Percentiles rank a stretch among this genome's conserved stretches.
Conservation (phyloP, 2,888 invertebrate genomes). For the Leistus spinibarbis region DNA sequence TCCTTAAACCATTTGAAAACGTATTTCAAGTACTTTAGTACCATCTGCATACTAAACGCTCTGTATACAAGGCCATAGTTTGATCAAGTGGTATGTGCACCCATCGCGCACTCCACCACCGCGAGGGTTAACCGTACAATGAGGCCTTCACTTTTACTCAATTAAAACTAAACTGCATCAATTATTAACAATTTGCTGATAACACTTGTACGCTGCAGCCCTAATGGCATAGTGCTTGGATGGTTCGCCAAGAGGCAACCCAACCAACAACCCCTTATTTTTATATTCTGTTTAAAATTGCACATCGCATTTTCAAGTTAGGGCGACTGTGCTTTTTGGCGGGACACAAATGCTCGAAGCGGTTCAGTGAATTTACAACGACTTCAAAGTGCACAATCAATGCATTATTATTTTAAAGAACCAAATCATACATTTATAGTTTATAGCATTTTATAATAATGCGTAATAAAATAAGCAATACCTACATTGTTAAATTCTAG, state of each 20-base stretch:
- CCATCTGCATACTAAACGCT: background rate
- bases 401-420: too few species aligned
- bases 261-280: background rate
- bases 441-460: too few species aligned
- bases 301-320: background rate
- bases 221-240: slow-evolving; percentile 16
- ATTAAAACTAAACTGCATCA: slow-evolving; percentile 49
- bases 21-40: background rate
- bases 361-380: too few species aligned
- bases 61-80: background rate
- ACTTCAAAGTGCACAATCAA: too few species aligned
- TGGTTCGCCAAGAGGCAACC: background rate
- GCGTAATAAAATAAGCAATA: too few species aligned
- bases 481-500: too few species aligned
- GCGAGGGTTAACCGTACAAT: background rate
- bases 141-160: slow-evolving; percentile 22
- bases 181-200: slow-evolving; percentile 53
- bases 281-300: background rate
- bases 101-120: background rate
- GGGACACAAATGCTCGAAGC: background rate
- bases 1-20: background rate
- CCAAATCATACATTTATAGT: too few species aligned
- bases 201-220: slow-evolving; percentile 15
- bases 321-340: background rate
- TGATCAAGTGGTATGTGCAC: background rate